Evolutionary conservation across 2,888 invertebrate genomes (phyloP).

Genomic region (Allacma fusca): DNA sequence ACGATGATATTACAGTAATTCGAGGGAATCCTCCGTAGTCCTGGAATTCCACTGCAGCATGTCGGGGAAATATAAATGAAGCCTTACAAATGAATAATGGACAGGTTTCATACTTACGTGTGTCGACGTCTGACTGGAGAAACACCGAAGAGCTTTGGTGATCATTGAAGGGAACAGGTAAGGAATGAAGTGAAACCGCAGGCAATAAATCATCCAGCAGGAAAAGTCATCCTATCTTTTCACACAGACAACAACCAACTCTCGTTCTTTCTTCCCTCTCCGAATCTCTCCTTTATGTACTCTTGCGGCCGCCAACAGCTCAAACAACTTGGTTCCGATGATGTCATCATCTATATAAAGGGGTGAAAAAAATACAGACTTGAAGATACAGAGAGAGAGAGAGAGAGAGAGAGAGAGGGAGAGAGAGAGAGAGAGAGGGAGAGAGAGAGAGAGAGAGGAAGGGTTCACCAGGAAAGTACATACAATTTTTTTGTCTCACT

Average conservation of each 20-base stretch:
- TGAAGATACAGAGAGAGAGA: too few relatives aligned
- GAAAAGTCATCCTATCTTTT: conserved; percentile 41
- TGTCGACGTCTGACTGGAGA: conserved; percentile 25
- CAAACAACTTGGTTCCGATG: background rate
- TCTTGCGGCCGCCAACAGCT: conserved; percentile 3
- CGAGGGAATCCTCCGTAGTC: too few relatives aligned
- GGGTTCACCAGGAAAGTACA: conserved; percentile 13
- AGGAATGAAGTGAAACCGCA: conserved; percentile 43
- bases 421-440: too few relatives aligned
- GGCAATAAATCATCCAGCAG: conserved; percentile 39
- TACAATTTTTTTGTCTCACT: conserved; percentile 6
- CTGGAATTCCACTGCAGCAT: too few relatives aligned
- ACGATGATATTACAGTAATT: too few relatives aligned
- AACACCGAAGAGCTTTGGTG: conserved; percentile 39
- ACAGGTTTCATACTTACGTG: conserved; percentile 36
- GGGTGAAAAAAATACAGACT: background rate
- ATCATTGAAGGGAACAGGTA: conserved; percentile 42
- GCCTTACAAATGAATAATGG: conserved; percentile 42
- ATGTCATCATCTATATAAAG: conserved; percentile 16
- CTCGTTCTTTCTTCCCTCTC: conserved; percentile 18
- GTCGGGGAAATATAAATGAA: conserved; percentile 30
- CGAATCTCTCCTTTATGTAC: conserved; percentile 8
- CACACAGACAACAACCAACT: conserved; percentile 31
- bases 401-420: background rate
- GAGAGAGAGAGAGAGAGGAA: too few relatives aligned